These are phyloP conservation scores for Paguma larvata DNA, from an alignment of 2,797 vertebrate genomes.

Conservation along the genomic window DNA sequence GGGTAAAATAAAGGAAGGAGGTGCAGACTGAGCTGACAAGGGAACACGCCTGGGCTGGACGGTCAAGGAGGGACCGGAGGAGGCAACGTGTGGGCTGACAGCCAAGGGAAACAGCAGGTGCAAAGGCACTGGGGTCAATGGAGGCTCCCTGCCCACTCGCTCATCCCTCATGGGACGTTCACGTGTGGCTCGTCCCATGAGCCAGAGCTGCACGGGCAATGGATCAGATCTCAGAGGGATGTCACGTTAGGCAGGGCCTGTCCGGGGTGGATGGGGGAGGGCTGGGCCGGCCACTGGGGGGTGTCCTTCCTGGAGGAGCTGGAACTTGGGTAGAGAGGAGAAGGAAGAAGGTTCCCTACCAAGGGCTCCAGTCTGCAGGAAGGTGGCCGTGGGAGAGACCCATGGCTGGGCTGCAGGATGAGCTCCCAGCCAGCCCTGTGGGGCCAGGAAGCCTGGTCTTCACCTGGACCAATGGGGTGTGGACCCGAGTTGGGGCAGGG, in stretches of 20 bases:
- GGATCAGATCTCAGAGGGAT: background rate
- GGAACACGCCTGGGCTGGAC: too few relatives aligned
- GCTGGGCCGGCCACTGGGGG: background rate
- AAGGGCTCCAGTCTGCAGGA: too few relatives aligned
- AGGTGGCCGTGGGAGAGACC: too few relatives aligned
- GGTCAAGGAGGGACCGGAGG: background rate
- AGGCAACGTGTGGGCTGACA: background rate
- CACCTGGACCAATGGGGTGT: too few relatives aligned
- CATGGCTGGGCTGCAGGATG: too few relatives aligned
- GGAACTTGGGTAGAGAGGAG: background rate
- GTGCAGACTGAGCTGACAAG: rapidly evolving
- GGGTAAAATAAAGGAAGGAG: background rate
- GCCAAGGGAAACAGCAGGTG: background rate
- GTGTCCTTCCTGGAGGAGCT: background rate
- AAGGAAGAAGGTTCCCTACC: background rate
- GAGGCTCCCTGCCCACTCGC: too few relatives aligned
- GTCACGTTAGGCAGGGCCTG: background rate
- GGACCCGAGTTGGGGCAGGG: rapidly evolving
- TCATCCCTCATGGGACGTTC: background rate
- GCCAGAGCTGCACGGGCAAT: background rate
- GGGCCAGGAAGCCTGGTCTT: background rate
- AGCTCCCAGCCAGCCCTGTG: too few relatives aligned
- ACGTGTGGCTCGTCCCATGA: background rate
- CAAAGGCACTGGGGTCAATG: background rate
- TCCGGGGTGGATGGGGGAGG: background rate